These are phyloP conservation scores for Philopotamus ludificatus DNA, from an alignment of 1,140 invertebrate genomes.

Conservation along the genomic window DNA sequence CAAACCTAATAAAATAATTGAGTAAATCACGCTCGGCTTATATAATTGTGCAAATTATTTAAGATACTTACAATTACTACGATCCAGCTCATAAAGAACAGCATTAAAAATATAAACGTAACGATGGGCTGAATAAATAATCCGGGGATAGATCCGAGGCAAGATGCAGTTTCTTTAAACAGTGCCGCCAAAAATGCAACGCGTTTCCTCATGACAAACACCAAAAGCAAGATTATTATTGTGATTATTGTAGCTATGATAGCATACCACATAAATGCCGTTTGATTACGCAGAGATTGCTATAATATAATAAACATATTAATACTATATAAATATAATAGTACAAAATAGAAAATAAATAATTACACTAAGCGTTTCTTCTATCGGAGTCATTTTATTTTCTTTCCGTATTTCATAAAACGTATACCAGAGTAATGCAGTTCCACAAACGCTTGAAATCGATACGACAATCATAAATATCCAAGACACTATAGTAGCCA, in stretches of 20 bases:
- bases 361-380: slow-evolving; percentile 44
- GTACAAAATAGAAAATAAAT: slow-evolving; percentile 16
- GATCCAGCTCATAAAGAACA: slow-evolving; percentile 86
- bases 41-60: no score
- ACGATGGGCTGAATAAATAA: slow-evolving; percentile 84
- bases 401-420: slow-evolving; percentile 76
- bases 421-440: slow-evolving; percentile 83
- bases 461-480: slow-evolving; percentile 80
- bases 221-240: slow-evolving; percentile 75
- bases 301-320: slow-evolving; percentile 58
- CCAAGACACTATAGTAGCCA: slow-evolving; percentile 82
- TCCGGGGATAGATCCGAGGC: slow-evolving; percentile 78
- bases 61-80: slow-evolving; percentile 69
- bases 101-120: slow-evolving; percentile 75
- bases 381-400: slow-evolving; percentile 62
- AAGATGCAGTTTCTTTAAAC: slow-evolving; percentile 85
- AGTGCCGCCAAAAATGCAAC: slow-evolving; percentile 77
- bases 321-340: slow-evolving; percentile 15
- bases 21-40: not conserved
- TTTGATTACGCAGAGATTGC: slow-evolving; percentile 83
- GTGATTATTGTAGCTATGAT: slow-evolving; percentile 87
- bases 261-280: slow-evolving; percentile 78
- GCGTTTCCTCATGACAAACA: slow-evolving; percentile 77
- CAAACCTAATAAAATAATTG: slow-evolving; percentile 51
- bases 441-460: slow-evolving; percentile 73